Evolutionary conservation across 1,140 invertebrate genomes (phyloP), one percentile per base, ranked within the genome.

Genomic region (Megalopta genalis): DNA sequence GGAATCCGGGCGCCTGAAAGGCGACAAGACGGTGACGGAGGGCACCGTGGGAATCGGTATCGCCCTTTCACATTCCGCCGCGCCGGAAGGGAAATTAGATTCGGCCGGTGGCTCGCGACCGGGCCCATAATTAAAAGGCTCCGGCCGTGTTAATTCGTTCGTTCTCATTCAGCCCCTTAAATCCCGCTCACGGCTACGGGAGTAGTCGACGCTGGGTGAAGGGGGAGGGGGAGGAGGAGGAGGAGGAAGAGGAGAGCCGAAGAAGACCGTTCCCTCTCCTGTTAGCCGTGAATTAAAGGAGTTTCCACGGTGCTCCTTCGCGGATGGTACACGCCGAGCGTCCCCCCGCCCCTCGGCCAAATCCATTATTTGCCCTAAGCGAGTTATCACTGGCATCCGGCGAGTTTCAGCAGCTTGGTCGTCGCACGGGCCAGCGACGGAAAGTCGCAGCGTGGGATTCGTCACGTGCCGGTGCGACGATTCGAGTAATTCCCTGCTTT

Each of bases 331-430:
- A 42, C 12, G 23, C 4, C 21, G 64, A 65, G 32, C 9, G 62
- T 6, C 6, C 2, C 54, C 0, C 54, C 21, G 7, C 54, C 8
- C 21, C 54, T 4, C 1, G 18, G 6, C 65, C 76, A 80, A 84
- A 84, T 84, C 77, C 71, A 84, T 85, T 85, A 80, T 85, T 84
- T 85, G 67, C 57, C 10, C 39, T 72, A 84, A 85, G 67, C 66
- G 71, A 85, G 72, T 84, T 85, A 85, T 84, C 77, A 68, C 72
- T 46, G 82, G 54, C 69, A 49, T 79, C 60, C 76, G 52, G 16
- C 14, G 27, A 66, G 42, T 72, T 66, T 74, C 74, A 32, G 23
- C 70, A 42, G 63, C 32, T 63, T 68, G 14, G 25, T 21, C n/a
- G 25, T 57, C 25, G 60, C 60, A 18, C 12, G 60, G 60, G 14